Conservation (phyloP, 2,888 invertebrate genomes). For the Sisyra nigra region DNA sequence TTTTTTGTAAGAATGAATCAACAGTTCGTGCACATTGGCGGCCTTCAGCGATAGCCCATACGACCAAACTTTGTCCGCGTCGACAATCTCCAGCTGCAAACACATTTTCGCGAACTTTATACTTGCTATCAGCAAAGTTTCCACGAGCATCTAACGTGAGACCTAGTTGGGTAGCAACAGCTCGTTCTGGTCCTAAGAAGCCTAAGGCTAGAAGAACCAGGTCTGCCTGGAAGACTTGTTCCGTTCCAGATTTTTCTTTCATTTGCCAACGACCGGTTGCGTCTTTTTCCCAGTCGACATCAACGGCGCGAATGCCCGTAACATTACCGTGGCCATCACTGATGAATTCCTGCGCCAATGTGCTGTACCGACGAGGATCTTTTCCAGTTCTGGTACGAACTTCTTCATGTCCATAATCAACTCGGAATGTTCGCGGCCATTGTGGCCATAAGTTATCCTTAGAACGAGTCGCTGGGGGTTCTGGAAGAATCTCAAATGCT, state of each 20-base stretch:
- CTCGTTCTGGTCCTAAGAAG: slow-evolving; percentile 89
- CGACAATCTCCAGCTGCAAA: slow-evolving; percentile 98
- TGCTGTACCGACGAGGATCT: slow-evolving; percentile 87
- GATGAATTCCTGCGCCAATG: slow-evolving; percentile 88
- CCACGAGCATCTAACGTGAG: slow-evolving; percentile 80
- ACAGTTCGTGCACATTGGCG: slow-evolving; percentile 94
- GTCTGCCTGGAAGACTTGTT: slow-evolving; percentile 70
- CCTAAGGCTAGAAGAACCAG: slow-evolving; percentile 96
- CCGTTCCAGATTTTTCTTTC: slow-evolving; percentile 67
- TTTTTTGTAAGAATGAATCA: slow-evolving; percentile 63
- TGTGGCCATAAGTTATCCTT: slow-evolving; percentile 97
- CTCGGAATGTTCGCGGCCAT: slow-evolving; percentile 89
- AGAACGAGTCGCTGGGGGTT: slow-evolving; percentile 66
- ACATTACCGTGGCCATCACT: slow-evolving; percentile 81
- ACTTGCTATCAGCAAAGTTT: slow-evolving; percentile 81
- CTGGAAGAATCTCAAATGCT: slow-evolving; percentile 93
- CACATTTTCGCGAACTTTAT: slow-evolving; percentile 76
- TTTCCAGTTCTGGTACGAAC: slow-evolving; percentile 66
- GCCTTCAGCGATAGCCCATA: slow-evolving; percentile 97
- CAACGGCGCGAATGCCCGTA: slow-evolving; percentile 76
- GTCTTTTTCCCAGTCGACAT: slow-evolving; percentile 89
- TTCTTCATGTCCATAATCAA: slow-evolving; percentile 98
- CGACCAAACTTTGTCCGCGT: slow-evolving; percentile 95
- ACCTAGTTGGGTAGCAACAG: slow-evolving; percentile 63
- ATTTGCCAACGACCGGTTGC: slow-evolving; percentile 88